Conservation (phyloP, 2,113 vertebrate genomes). For the Menura novaehollandiae region DNA sequence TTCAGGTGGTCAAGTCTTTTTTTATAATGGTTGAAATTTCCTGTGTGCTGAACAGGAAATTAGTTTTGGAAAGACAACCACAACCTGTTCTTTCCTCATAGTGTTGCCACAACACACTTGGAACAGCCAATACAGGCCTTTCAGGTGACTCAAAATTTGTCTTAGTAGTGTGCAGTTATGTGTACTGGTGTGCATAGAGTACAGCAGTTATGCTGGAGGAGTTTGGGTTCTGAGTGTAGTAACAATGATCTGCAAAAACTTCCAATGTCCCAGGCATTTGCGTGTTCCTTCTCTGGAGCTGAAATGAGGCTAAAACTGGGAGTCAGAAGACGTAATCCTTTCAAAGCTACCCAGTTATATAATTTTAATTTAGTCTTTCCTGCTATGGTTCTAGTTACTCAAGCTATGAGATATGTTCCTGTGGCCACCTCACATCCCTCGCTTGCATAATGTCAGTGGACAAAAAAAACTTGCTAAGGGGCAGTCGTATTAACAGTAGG, state of each 20-base stretch:
- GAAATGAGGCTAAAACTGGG: background rate
- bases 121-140: background rate
- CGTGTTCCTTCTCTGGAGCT: background rate
- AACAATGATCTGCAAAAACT: background rate
- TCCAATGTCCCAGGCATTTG: fast-evolving
- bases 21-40: background rate
- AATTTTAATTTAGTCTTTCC: background rate
- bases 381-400: background rate
- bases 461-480: background rate
- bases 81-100: background rate
- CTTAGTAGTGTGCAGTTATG: background rate
- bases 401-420: background rate
- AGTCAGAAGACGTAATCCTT: background rate
- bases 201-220: background rate
- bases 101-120: background rate
- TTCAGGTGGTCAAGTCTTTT: background rate
- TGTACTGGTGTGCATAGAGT: background rate
- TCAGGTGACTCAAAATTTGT: background rate
- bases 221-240: background rate
- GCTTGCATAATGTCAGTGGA: background rate
- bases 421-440: background rate
- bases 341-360: background rate
- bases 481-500: background rate
- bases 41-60: background rate
- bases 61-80: background rate